Percentiles rank a stretch among this genome's conserved stretches.
phyloP scores from a whole-genome alignment of 2,888 invertebrate species.

The Chaetoderma sp. region DNA sequence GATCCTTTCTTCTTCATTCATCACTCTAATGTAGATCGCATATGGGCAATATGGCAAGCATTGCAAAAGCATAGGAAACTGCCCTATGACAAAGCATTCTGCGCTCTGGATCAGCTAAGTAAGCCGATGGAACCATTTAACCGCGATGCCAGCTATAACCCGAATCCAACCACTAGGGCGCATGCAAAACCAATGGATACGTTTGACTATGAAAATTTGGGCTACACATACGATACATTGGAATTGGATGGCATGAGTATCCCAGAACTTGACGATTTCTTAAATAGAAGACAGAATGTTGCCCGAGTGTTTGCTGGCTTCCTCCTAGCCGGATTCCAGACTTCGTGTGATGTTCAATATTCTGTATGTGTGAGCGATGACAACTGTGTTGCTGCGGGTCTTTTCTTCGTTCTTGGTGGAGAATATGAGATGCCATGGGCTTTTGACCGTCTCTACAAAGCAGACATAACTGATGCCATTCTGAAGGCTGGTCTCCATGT shows the following conservation, averaged over 20 bases:
- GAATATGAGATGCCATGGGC: slow-evolving; percentile 39
- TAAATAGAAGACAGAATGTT: neutral
- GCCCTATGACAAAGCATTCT: slow-evolving; percentile 19
- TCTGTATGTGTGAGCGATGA: slow-evolving; percentile 18
- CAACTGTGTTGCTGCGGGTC: slow-evolving; percentile 13
- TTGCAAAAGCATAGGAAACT: slow-evolving; percentile 9
- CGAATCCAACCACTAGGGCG: neutral
- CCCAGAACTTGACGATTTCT: neutral
- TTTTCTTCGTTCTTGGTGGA: slow-evolving; percentile 25
- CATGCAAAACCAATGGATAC: slow-evolving; percentile 2
- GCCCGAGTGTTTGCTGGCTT: slow-evolving; percentile 36
- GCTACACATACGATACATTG: slow-evolving; percentile 14
- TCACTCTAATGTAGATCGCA: slow-evolving; percentile 11
- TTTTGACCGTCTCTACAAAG: slow-evolving; percentile 36
- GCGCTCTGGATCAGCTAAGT: slow-evolving; percentile 12
- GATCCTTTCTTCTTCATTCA: neutral
- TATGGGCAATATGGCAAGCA: slow-evolving; percentile 23
- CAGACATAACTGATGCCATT: slow-evolving; percentile 34
- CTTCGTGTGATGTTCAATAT: slow-evolving; percentile 29
- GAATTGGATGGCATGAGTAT: slow-evolving; percentile 13
- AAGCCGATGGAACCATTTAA: slow-evolving; percentile 15
- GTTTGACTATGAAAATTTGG: slow-evolving; percentile 16
- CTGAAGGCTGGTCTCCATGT: slow-evolving; percentile 18
- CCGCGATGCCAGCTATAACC: slow-evolving; percentile 5
- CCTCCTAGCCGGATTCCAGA: slow-evolving; percentile 36